Percentiles rank a stretch among this genome's conserved stretches.
phyloP scores from a whole-genome alignment of 2,113 vertebrate species.

The Chionodraco myersi region DNA sequence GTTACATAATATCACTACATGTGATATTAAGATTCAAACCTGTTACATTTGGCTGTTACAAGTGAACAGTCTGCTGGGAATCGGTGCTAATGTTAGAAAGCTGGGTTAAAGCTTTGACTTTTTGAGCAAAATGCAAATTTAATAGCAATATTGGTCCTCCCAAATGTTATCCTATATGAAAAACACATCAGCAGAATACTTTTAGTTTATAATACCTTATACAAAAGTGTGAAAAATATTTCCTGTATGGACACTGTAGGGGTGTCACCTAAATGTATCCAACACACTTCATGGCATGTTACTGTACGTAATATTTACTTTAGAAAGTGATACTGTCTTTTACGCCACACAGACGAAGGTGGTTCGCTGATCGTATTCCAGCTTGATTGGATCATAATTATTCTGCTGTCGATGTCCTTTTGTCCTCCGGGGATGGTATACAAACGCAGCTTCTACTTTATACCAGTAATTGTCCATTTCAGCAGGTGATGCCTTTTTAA shows the following conservation, averaged over 20 bases:
- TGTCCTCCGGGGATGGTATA: conserved; percentile 35
- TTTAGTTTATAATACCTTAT: no score
- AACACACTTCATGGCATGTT: background rate
- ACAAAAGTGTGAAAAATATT: background rate
- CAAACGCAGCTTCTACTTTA: conserved; percentile 15
- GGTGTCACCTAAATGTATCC: background rate
- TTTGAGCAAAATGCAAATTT: no score
- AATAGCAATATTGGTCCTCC: no score
- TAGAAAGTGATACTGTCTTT: background rate
- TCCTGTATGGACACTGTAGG: background rate
- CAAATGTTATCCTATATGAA: no score
- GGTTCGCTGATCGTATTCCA: conserved; percentile 18
- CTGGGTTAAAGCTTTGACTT: background rate
- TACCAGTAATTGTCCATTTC: conserved; percentile 52
- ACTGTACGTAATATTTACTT: background rate
- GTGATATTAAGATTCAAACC: background rate
- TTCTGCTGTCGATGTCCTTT: conserved; percentile 34
- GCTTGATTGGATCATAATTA: conserved; percentile 37
- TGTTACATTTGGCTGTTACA: no score
- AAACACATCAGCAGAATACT: no score
- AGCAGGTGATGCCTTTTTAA: conserved; percentile 56
- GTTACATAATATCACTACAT: no score
- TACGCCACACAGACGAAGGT: background rate
- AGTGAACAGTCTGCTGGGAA: no score
- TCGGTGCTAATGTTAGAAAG: no score